Evolutionary conservation across 2,888 invertebrate genomes (phyloP).

Genomic region (Luffia ferchaultella): DNA sequence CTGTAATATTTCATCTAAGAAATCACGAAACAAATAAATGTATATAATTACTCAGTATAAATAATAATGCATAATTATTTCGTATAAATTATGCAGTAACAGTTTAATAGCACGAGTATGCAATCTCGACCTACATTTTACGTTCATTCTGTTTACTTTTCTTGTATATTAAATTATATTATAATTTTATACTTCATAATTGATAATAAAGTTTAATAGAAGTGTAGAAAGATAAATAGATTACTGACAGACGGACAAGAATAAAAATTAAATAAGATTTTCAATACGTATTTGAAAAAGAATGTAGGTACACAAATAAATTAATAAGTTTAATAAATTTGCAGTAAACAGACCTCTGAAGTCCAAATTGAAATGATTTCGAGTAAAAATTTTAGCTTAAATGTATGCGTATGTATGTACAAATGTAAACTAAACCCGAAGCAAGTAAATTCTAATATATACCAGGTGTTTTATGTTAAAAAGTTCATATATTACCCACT

Average conservation of each 20-base stretch:
- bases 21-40: neutral
- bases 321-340: neutral
- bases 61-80: neutral
- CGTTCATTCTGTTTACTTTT: neutral
- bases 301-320: neutral
- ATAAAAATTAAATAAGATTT: neutral
- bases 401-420: neutral
- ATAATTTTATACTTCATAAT: neutral
- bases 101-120: neutral
- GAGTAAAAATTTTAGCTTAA: too few species aligned
- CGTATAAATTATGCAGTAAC: neutral
- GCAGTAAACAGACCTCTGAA: neutral
- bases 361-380: neutral
- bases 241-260: neutral
- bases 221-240: neutral
- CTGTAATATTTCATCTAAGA: neutral
- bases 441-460: neutral
- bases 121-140: neutral
- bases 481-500: neutral
- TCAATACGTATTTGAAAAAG: neutral
- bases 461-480: neutral
- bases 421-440: neutral
- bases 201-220: neutral
- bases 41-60: neutral
- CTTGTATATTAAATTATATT: neutral